Percentiles rank a stretch among this genome's conserved stretches.
These are phyloP conservation scores for Eristalis arbustorum DNA, from an alignment of 2,888 invertebrate genomes.

Conservation along the genomic window DNA sequence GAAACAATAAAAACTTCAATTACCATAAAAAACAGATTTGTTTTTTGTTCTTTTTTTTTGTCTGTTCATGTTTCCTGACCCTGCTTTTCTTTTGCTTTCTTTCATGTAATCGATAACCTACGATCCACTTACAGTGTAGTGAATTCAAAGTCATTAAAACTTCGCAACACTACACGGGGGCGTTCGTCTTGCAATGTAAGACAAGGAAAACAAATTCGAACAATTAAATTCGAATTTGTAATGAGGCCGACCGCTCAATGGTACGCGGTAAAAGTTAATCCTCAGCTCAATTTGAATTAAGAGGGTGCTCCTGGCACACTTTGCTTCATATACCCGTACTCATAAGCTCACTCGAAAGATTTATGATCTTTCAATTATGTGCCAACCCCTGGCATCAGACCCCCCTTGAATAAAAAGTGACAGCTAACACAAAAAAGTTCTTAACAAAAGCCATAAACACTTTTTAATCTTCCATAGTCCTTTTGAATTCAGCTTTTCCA, in stretches of 20 bases:
- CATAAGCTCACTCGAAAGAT: constrained; percentile 62
- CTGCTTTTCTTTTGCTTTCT: constrained; percentile 5
- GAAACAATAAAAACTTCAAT: constrained; percentile 75
- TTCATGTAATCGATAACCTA: constrained; percentile 16
- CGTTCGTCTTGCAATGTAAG: not conserved
- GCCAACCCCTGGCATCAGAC: constrained; percentile 41
- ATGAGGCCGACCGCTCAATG: constrained; percentile 39
- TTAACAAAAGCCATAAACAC: constrained; percentile 65
- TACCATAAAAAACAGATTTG: constrained; percentile 78
- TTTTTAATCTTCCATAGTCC: constrained; percentile 65
- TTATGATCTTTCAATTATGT: constrained; percentile 65
- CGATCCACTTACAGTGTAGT: not conserved
- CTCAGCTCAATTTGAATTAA: constrained; percentile 42
- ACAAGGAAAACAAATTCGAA: constrained; percentile 37
- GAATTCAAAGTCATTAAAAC: constrained; percentile 38
- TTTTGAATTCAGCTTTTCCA: constrained; percentile 5
- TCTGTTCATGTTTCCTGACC: not conserved
- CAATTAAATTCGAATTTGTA: constrained; percentile 66
- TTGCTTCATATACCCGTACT: constrained; percentile 42
- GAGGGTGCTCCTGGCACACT: constrained; percentile 36
- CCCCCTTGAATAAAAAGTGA: constrained; percentile 48
- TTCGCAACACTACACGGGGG: constrained; percentile 11
- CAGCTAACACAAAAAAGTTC: constrained; percentile 67
- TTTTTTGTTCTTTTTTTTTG: constrained; percentile 66
- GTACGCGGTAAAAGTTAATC: constrained; percentile 47